Percentiles rank a stretch among this genome's conserved stretches.
These are phyloP conservation scores for Brachionus angularis DNA, from an alignment of 1,140 invertebrate species.

Conservation along the genomic window DNA sequence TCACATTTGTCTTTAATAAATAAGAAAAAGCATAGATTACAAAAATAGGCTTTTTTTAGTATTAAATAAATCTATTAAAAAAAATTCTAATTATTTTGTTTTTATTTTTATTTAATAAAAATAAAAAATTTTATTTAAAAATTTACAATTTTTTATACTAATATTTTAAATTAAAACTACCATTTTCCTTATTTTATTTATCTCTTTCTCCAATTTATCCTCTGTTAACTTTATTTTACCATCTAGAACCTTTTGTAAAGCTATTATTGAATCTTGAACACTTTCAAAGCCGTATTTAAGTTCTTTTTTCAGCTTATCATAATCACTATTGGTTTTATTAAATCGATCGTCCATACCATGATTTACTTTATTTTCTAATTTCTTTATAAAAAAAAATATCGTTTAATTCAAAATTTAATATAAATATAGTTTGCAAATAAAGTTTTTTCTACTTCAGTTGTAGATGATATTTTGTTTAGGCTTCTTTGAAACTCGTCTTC, in stretches of 20 bases:
- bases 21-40: constrained; percentile 28
- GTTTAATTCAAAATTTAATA: neutral
- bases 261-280: constrained; percentile 41
- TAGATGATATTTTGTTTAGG: constrained; percentile 33
- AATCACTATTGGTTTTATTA: neutral
- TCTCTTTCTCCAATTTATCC: constrained; percentile 41
- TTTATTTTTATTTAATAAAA: neutral
- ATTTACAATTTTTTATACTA: too few relatives aligned
- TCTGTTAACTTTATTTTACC: constrained; percentile 23
- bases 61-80: too few relatives aligned
- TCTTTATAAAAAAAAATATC: constrained; percentile 2
- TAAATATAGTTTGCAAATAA: too few relatives aligned
- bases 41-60: neutral
- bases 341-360: constrained; percentile 35
- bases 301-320: constrained; percentile 29
- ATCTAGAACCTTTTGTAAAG: constrained; percentile 20
- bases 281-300: constrained; percentile 32
- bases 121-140: too few relatives aligned
- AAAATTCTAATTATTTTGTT: neutral
- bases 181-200: constrained; percentile 36
- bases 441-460: constrained; percentile 17
- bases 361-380: constrained; percentile 29
- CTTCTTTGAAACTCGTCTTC: constrained; percentile 38
- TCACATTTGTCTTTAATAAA: constrained; percentile 39
- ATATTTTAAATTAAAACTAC: constrained; percentile 34